Base-by-base conservation (phyloP, 2,113 vertebrate species). In the Rhinolophus sinicus region DNA sequence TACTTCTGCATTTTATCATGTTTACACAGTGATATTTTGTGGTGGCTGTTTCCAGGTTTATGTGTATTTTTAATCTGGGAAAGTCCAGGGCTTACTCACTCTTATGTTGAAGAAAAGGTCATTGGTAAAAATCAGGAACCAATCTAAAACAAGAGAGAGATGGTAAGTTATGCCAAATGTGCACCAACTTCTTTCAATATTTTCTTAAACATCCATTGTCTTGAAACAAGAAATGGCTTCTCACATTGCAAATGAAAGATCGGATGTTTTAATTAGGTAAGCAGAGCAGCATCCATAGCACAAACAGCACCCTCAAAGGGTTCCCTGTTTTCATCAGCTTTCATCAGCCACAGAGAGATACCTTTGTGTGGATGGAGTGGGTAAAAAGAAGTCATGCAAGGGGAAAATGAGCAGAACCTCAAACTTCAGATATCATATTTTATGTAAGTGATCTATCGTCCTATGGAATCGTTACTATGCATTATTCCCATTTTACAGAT, bases 1-100 rank as follows among this genome's bases (percentile, higher is more conserved):
- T 94, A 88, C 93, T 98, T 97, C 97, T 98, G 84, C 96, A 93
- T 95, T 98, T 98, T 97, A 97, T 98, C 98, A 93, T 98, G 96
- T 98, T 98, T 98, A 91, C 97, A 93, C 88, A 97, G 92, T 22
- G 89, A 95, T 97, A 96, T 95, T 97, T 95, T 94, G 92, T 93
- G 96, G 78, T 86, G 91, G 72, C 96, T 97, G 52, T 65, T 97
- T 97, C 95, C 97, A 98, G 97, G 97, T 97, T 97, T 72, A 86
- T 95, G 96, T 92, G 58, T 70, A 81, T 93, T 95, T 97, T 95
- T 97, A 96, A 97, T 97, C 97, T 96, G 95, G 97, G 96, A 98
- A 98, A 97, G 97, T 98, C 97, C 97, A 94, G 93, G 91, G 94
- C 95, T 97, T 98, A 97, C 94, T 97, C 96, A 90, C 64, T 94